phyloP scores from a whole-genome alignment of 1,140 invertebrate genomes.

The Cepaea nemoralis region DNA sequence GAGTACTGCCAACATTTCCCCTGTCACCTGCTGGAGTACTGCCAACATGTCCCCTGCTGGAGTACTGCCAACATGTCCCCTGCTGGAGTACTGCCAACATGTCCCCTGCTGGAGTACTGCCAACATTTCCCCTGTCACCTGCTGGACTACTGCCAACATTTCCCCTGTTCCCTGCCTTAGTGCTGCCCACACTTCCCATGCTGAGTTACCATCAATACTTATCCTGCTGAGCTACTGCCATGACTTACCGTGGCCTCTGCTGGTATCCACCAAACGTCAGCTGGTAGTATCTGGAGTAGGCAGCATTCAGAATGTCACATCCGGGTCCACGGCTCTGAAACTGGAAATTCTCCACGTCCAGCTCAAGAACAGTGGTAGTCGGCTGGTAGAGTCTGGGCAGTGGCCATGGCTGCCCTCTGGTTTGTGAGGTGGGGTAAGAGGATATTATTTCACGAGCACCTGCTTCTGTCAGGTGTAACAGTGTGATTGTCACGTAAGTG shows the following conservation, averaged over 20 bases:
- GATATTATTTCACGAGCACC: conserved; percentile 71
- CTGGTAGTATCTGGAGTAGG: conserved; percentile 51
- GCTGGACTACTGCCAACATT: too few relatives aligned
- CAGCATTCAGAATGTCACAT: conserved; percentile 54
- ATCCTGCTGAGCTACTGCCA: too few relatives aligned
- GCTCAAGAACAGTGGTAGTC: conserved; percentile 37
- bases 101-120: too few relatives aligned
- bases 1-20: too few relatives aligned
- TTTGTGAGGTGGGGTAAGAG: not conserved
- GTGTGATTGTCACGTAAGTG: not conserved
- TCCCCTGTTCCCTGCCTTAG: too few relatives aligned
- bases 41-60: too few relatives aligned
- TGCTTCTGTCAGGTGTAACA: conserved; percentile 67
- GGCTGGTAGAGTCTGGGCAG: conserved; percentile 52
- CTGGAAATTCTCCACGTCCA: conserved; percentile 55
- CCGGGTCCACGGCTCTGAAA: conserved; percentile 42
- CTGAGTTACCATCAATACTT: too few relatives aligned
- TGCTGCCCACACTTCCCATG: too few relatives aligned
- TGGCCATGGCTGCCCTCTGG: conserved; percentile 60
- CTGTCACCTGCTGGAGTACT: too few relatives aligned
- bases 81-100: too few relatives aligned
- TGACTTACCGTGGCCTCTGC: not conserved
- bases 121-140: too few relatives aligned
- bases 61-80: too few relatives aligned
- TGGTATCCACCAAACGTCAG: conserved; percentile 49